Base-by-base conservation (phyloP, 2,113 vertebrate species). In the Prochilodus magdalenae region DNA sequence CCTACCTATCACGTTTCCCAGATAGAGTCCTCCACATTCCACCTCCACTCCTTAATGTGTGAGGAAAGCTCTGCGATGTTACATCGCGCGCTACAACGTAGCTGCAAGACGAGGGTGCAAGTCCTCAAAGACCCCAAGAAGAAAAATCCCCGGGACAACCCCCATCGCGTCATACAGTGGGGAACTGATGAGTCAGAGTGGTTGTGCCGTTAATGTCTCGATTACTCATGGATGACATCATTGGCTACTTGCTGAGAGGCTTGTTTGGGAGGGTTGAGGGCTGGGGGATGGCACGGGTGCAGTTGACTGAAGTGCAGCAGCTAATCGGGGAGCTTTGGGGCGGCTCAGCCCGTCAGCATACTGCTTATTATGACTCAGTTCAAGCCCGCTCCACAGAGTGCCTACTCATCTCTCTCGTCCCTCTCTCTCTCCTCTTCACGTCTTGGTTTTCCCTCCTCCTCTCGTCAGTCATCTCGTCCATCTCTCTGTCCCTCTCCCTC, bases 321-420 rank as follows among this genome's bases (percentile, higher is more conserved):
- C 77, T 84, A 84, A 83, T 80, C 55, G 51, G 71, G 59, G 85
- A 74, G 79, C 71, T 85, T 82, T 83, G 22, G 80, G 75, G 78
- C 76, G 77, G 73, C 78, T 76, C 83, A 72, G 59, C 70, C 81
- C 27, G 49, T 89, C 88, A 85, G 86, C 83, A 81, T 49, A 73
- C 69, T 22, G 63, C 72, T 83, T 62, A 83, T 82, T 84, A 84
- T 85, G 84, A 87, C 74, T 89, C 86, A 85, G 78, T 47, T 29
- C 83, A n/a, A n/a, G n/a, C n/a, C n/a, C n/a, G n/a, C n/a, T n/a
- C 81, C 73, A 53, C 69, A 26, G 40, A 26, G 71, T 26, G 59
- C 73, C n/a, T n/a, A n/a, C n/a, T n/a, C n/a, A n/a, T 33, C 60
- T 14, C 73, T 75, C 69, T 44, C 44, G n/a, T 20, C 62, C 13